Evolutionary conservation across 2,888 invertebrate species (phyloP), one percentile per base, ranked within the genome.

Genomic region (Acleris cristana): DNA sequence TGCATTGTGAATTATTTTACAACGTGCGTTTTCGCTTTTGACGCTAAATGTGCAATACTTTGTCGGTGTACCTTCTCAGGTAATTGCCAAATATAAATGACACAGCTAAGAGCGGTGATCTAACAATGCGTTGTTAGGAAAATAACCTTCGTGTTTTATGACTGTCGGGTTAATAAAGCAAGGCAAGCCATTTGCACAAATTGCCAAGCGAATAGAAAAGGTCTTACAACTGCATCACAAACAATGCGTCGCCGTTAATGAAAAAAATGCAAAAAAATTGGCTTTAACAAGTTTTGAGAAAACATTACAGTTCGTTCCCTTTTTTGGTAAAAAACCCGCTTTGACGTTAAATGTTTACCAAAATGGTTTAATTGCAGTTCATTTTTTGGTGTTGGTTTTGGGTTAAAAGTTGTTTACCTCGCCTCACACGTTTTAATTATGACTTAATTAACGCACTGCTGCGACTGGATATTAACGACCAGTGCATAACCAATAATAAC

Each of bases 181-280:
- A 76, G 76, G 70, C 72, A 74, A 72, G 76, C 84, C 84, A 80
- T 87, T 89, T 90, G 89, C 86, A 82, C 89, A 89, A 89, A 86
- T 87, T 87, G 86, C 80, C 77, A 79, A 78, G 77, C 80, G 73
- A 80, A 79, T 78, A 79, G 77, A 75, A 76, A 75, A 71, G 70
- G 73, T 69, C 72, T 76, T 74, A 75, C 74, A 72, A 65, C n/a
- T 23, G 34, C 57, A 21, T 54, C 26, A 51, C 54, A 62, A 44
- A 68, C 68, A 70, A 70, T 68, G 57, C 23, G 54, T 34, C 40
- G 14, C 40, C 23, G n/a, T 59, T 10, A 56, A 65, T 53, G 61
- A 65, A 61, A 69, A 61, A 71, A 74, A 59, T 68, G 56, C 65
- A 73, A 67, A 70, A 70, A 53, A 55, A 18, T 18, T 10, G 21